Conservation (phyloP, 2,888 invertebrate species). For the Rhopalosiphum nymphaeae region DNA sequence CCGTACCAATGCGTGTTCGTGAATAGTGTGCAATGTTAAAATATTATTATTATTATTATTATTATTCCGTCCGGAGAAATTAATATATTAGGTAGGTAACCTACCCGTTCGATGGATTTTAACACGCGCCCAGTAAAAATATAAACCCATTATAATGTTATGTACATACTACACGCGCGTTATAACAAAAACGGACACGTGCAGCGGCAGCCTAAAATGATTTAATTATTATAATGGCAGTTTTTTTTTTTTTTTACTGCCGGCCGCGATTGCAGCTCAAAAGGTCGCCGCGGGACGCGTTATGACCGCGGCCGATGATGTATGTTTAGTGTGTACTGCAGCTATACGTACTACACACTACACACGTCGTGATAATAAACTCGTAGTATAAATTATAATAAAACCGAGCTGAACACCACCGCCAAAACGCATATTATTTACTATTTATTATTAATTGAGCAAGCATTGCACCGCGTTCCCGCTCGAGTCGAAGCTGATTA, state of each 20-base stretch:
- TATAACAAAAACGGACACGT: not conserved
- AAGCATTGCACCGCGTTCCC: not conserved
- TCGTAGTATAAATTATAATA: not conserved
- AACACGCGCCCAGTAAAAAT: not conserved
- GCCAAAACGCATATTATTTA: not conserved
- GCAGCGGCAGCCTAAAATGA: not conserved
- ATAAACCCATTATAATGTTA: not conserved
- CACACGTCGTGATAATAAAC: not conserved
- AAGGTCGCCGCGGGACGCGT: slow-evolving; percentile 30
- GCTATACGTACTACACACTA: not conserved
- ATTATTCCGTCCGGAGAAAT: not conserved
- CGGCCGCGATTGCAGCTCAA: not conserved
- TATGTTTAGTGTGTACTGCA: not conserved
- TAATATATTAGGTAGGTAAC: not conserved
- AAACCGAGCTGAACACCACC: not conserved
- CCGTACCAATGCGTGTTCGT: not conserved
- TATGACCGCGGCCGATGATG: slow-evolving; percentile 12
- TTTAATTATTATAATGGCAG: slow-evolving; percentile 13
- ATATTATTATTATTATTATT: not conserved
- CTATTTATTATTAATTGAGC: not conserved
- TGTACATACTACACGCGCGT: not conserved
- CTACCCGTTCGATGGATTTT: not conserved
- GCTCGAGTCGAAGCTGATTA: not conserved
- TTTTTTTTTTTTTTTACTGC: slow-evolving; percentile 21
- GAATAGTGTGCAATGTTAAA: not conserved